These are phyloP conservation scores for Thryonomys swinderianus DNA, from an alignment of 2,113 vertebrate species.

Conservation along the genomic window DNA sequence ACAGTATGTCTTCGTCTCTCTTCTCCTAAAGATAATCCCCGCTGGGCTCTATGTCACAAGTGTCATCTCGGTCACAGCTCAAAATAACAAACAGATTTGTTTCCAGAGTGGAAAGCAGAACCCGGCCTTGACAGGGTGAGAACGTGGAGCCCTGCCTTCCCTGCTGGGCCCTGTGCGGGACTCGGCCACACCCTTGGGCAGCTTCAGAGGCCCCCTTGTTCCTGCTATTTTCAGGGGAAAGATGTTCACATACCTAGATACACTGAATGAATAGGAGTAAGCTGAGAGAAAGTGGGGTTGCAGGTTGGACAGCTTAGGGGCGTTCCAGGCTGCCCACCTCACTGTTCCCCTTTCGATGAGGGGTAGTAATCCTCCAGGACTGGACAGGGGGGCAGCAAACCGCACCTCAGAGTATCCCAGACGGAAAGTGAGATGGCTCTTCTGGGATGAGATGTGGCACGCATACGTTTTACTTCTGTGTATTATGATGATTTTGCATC, in stretches of 20 bases:
- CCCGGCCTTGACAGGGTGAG: neutral
- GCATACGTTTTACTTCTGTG: neutral
- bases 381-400: neutral
- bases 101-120: constrained; percentile 47
- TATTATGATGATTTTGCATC: neutral
- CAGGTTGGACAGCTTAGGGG: neutral
- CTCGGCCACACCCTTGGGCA: neutral
- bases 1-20: constrained; percentile 60
- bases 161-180: neutral
- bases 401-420: neutral
- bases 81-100: constrained; percentile 70
- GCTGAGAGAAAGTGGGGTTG: neutral
- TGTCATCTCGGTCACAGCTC: constrained; percentile 53
- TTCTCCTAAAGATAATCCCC: constrained; percentile 71
- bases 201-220: neutral
- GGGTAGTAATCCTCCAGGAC: neutral
- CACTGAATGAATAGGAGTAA: neutral
- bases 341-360: rapidly evolving
- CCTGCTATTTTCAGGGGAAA: neutral
- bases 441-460: neutral
- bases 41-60: constrained; percentile 63
- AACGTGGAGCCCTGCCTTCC: neutral
- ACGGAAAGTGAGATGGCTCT: neutral
- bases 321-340: neutral
- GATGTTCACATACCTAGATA: neutral